Conservation (phyloP, 2,113 vertebrate genomes). For the Hypocryptadius cinnamomeus region DNA sequence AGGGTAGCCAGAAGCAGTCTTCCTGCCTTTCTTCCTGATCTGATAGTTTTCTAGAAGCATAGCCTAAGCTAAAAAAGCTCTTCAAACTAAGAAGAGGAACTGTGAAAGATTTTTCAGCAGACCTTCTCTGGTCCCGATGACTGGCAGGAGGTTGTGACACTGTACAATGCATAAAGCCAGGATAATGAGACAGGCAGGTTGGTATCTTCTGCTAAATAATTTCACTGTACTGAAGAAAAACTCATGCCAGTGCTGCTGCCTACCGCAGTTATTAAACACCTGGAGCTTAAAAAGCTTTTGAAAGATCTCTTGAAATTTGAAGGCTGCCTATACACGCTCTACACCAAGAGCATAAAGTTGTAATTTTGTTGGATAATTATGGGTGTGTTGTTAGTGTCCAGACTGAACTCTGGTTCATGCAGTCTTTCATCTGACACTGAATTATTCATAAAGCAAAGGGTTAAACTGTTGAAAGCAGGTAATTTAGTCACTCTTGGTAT, state of each 20-base stretch:
- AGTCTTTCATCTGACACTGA: neutral
- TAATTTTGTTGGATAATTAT: neutral
- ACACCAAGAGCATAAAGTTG: neutral
- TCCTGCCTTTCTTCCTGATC: neutral
- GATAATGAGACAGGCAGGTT: neutral
- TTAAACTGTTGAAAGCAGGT: neutral
- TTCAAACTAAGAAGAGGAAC: neutral
- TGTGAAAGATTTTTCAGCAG: neutral
- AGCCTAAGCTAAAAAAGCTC: neutral
- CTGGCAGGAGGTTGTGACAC: neutral
- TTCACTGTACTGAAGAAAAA: neutral
- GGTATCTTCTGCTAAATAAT: neutral
- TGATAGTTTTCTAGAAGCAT: neutral
- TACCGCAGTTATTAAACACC: neutral
- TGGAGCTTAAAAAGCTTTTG: neutral
- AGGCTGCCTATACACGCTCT: neutral
- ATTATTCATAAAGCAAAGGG: constrained; percentile 6
- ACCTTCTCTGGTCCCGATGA: neutral
- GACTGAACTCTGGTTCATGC: neutral
- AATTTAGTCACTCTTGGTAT: neutral
- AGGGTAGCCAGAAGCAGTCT: neutral
- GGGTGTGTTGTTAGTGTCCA: neutral
- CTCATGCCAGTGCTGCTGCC: neutral
- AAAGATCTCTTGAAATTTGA: neutral
- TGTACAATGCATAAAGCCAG: neutral